Percentiles rank a stretch among this genome's conserved stretches.
Evolutionary conservation across 2,888 invertebrate species (phyloP).

Genomic region (Palloptera scutellata): DNA sequence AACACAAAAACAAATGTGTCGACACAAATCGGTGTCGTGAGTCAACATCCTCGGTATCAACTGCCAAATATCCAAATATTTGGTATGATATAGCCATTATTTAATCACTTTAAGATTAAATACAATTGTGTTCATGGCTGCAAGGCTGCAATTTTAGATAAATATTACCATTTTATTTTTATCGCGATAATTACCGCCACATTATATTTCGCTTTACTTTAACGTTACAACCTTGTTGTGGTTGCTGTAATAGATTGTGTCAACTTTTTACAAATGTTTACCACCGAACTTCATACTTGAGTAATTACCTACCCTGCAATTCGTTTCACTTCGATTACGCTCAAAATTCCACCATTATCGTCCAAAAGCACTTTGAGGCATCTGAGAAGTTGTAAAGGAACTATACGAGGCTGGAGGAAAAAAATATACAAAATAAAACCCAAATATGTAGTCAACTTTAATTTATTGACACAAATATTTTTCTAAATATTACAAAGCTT

Average conservation of each 20-base stretch:
- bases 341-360: constrained; percentile 86
- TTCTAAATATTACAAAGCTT: too few species aligned
- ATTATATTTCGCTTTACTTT: background rate
- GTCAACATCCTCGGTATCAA: too few species aligned
- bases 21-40: too few species aligned
- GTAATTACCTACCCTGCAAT: constrained; percentile 77
- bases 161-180: background rate
- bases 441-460: too few species aligned
- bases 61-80: too few species aligned
- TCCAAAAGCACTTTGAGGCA: constrained; percentile 87
- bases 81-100: too few species aligned
- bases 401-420: constrained; percentile 84
- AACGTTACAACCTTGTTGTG: background rate
- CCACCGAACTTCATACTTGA: background rate
- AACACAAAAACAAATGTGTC: too few species aligned
- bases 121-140: too few species aligned
- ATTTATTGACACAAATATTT: too few species aligned
- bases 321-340: constrained; percentile 85
- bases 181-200: background rate
- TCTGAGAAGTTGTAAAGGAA: constrained; percentile 86
- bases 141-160: too few species aligned
- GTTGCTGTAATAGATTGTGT: background rate
- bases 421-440: constrained; percentile 17
- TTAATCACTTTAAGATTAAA: too few species aligned
- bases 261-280: background rate